phyloP scores from a whole-genome alignment of 2,113 vertebrate genomes.

The Gadus chalcogrammus region DNA sequence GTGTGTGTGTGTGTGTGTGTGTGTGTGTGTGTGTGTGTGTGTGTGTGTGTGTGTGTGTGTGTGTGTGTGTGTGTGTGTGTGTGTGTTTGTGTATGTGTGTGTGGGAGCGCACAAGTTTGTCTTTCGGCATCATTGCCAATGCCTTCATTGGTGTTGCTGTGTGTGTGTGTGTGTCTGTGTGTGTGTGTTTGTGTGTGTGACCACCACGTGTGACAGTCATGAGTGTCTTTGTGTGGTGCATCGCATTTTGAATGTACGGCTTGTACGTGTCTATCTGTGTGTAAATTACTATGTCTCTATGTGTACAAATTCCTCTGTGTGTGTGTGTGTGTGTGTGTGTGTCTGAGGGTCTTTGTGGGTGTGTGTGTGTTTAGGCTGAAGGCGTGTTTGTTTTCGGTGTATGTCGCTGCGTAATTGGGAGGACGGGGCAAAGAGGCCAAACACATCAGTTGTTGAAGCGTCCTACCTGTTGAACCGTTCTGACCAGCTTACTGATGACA shows the following conservation, averaged over 20 bases:
- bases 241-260: background rate
- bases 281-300: background rate
- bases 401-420: conserved; percentile 38
- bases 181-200: background rate
- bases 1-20: conserved; percentile 4
- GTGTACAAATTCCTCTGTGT: background rate
- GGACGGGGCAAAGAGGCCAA: conserved; percentile 23
- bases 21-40: conserved; percentile 10
- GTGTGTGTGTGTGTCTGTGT: no score
- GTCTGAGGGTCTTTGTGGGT: background rate
- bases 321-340: no score
- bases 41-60: background rate
- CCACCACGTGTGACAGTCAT: no score
- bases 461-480: conserved; percentile 40
- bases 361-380: conserved; percentile 33
- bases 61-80: background rate
- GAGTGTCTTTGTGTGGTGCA: no score
- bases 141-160: no score
- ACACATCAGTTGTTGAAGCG: conserved; percentile 22
- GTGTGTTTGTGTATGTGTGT: background rate
- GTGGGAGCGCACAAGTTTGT: background rate
- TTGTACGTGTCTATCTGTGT: background rate
- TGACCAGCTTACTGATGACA: conserved; percentile 31
- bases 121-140: background rate
- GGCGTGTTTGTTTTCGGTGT: conserved; percentile 58